Evolutionary conservation across 2,797 vertebrate genomes (phyloP), one percentile per base, ranked within the genome.

Genomic region (Dryobates pubescens): DNA sequence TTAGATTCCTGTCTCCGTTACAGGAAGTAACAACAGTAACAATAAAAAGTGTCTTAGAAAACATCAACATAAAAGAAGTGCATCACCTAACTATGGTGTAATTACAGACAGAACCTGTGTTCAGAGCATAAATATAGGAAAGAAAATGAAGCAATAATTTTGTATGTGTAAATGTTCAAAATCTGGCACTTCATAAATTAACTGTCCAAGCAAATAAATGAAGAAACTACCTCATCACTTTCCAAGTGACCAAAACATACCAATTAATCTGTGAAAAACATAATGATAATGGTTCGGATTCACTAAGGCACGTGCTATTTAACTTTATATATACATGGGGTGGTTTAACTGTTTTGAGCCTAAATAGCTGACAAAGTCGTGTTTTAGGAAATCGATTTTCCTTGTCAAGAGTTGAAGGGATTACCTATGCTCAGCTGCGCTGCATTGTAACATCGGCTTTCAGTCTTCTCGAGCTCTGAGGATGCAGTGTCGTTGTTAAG

Each of bases 1-100:
- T 41, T 93, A 95, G 94, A 95, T 96, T 73, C 51, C 34, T 92
- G 93, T 93, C 90, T 87, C 72, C 9, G 75, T 49, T 74, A 76
- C 54, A 87, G 24, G 12, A 80, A 11, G 78, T 54, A 68, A 70
- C 62, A 85, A 19, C 15, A 77, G n/a, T 61, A 79, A 72, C 72
- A 81, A 59, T 14, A 57, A 70, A 82, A 95, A 51, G 3, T 65
- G 24, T 77, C 29, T 53, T 29, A 43, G 65, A 75, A 82, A 85
- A 87, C 38, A 82, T 43, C 58, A 74, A 62, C 8, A 32, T 26
- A 62, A 80, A 80, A 88, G 23, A 73, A 36, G 13, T 27, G 45
- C 10, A 41, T 32, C 34, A 67, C 34, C 32, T 49, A 30, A 12
- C n/a, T 38, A 2, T 4, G 10, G 51, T 45, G 80, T 80, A 86